Evolutionary conservation across 2,797 vertebrate genomes (phyloP), one percentile per base, ranked within the genome.

Genomic region (Bucorvus abyssinicus): DNA sequence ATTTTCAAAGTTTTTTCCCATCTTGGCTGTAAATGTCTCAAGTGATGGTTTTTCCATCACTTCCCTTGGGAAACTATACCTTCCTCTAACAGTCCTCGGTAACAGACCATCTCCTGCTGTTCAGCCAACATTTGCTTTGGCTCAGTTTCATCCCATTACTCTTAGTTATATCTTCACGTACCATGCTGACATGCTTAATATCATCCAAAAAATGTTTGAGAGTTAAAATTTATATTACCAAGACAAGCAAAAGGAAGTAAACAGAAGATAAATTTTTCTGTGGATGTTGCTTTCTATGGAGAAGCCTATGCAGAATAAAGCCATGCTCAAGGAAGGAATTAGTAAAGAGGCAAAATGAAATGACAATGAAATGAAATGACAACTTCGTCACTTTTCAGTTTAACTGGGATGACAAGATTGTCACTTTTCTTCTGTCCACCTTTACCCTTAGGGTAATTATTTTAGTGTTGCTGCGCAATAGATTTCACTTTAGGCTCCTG

Each of bases 41-140:
- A 93, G 38, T 49, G 56, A 87, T 9, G 14, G 2, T 34, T 93
- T 91, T 96, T 73, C 84, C 91, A 85, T 60, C 19, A 11, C n/a
- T 87, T 77, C 64, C 75, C 78, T 59, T 17, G 63, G 71, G 88
- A 89, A 87, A 59, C 32, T 21, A 8, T 59, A 68, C 53, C 81
- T 89, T 83, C 40, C 64, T 85, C 68, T 59, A 27, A 34, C 53
- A 74, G 71, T 32, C 53, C 78, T 89, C 6, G 4, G 40, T 22
- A 34, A 57, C 49, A 89, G 68, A 67, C 18, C 73, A 69, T 20
- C 78, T 83, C 86, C 78, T 83, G 87, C 88, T 69, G 36, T 11
- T 47, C 91, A 74, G 88, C 67, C 94, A 96, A 26, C 61, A 29
- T 38, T 85, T 81, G 75, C 93, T 82, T 90, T 80, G 73, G 67